Conservation (phyloP, 2,888 invertebrate species). For the Euproctis similis region DNA sequence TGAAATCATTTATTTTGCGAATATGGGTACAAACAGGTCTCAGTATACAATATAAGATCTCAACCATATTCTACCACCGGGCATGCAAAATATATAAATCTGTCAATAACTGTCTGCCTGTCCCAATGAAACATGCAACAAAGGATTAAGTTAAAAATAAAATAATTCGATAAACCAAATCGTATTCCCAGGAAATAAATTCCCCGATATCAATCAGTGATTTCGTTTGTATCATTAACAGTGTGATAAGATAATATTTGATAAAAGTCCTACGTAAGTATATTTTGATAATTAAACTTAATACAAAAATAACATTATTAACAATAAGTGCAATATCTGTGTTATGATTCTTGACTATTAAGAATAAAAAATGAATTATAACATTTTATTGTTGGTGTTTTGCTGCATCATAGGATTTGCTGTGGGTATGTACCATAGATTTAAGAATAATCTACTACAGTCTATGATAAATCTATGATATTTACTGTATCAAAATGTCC, state of each 20-base stretch:
- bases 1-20: no score
- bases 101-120: no score
- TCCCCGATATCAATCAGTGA: conserved; percentile 17
- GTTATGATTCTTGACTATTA: conserved; percentile 11
- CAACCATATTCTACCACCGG: no score
- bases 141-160: no score
- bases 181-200: conserved; percentile 11
- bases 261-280: conserved; percentile 17
- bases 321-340: conserved; percentile 7
- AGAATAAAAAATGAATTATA: conserved; percentile 15
- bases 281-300: neutral
- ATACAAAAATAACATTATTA: neutral
- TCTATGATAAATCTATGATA: no score
- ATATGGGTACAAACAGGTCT: no score
- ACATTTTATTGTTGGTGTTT: conserved; percentile 37
- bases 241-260: conserved; percentile 24
- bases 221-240: conserved; percentile 14
- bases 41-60: no score
- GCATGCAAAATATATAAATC: no score
- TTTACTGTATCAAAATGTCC: no score
- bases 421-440: conserved; percentile 49
- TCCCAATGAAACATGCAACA: no score
- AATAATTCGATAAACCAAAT: no score
- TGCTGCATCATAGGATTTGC: conserved; percentile 32
- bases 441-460: no score